A percentile compares a stretch with the other conserved stretches of the same genome.
phyloP scores from a whole-genome alignment of 2,113 vertebrate species.

The Podilymbus podiceps region DNA sequence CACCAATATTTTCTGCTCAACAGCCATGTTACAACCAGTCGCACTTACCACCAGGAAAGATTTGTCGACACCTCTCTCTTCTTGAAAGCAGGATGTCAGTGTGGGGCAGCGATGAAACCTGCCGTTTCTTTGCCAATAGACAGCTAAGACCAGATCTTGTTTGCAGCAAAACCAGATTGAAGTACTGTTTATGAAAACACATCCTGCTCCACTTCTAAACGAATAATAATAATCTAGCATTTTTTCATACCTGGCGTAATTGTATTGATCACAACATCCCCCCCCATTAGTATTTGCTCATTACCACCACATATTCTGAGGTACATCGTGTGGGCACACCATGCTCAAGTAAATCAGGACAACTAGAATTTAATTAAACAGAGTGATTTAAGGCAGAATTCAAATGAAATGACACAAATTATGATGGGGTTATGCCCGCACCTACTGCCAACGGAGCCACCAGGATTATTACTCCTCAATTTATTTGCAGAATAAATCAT shows the following conservation, averaged over 20 bases:
- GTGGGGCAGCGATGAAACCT: not conserved
- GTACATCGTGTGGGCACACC: fast-evolving
- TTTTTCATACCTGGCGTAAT: not conserved
- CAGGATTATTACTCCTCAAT: not conserved
- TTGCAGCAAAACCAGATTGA: not conserved
- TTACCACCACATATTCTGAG: not conserved
- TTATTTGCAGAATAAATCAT: not conserved
- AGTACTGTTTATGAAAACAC: not conserved
- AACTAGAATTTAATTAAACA: not conserved
- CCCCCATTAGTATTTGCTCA: not conserved
- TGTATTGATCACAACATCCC: not conserved
- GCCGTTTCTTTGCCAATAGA: not conserved
- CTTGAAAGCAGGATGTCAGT: not conserved
- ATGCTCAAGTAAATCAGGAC: not conserved
- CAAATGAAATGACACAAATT: not conserved
- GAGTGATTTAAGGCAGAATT: not conserved
- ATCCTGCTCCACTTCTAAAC: not conserved
- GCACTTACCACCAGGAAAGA: not conserved
- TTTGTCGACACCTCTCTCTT: not conserved
- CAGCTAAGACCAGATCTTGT: not conserved
- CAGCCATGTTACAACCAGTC: not conserved
- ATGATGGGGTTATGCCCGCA: not conserved
- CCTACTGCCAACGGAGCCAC: not conserved
- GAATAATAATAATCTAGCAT: not conserved
- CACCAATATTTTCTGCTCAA: not conserved